Conservation (phyloP, 2,113 vertebrate genomes). For the Tonatia bakeri region DNA sequence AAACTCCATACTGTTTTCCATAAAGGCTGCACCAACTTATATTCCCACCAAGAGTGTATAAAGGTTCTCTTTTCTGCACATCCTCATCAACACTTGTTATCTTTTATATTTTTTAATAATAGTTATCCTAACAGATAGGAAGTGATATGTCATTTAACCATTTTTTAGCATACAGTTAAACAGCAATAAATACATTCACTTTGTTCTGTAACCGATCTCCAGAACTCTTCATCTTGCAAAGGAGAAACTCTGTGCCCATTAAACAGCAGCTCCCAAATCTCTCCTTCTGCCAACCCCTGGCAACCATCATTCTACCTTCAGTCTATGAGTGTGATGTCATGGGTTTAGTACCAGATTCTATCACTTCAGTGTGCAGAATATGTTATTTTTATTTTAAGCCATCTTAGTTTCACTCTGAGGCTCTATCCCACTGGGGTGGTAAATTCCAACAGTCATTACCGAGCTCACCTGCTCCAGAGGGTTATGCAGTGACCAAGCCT, state of each 20-base stretch:
- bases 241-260: background rate
- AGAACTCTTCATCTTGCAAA: background rate
- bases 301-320: background rate
- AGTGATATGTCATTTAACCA: background rate
- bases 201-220: background rate
- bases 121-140: background rate
- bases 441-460: background rate
- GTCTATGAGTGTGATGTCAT: background rate
- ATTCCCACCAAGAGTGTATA: background rate
- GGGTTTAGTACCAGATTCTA: background rate
- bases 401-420: background rate
- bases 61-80: background rate
- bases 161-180: background rate
- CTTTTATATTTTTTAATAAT: background rate
- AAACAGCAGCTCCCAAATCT: background rate
- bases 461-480: background rate
- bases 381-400: background rate
- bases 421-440: background rate
- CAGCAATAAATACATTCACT: background rate
- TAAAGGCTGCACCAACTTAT: background rate
- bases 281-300: background rate
- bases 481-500: background rate
- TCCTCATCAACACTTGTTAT: background rate
- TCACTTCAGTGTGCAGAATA: background rate
- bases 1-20: background rate